Base-by-base conservation (phyloP, 1,140 invertebrate species). In the Lepidostoma basale region DNA sequence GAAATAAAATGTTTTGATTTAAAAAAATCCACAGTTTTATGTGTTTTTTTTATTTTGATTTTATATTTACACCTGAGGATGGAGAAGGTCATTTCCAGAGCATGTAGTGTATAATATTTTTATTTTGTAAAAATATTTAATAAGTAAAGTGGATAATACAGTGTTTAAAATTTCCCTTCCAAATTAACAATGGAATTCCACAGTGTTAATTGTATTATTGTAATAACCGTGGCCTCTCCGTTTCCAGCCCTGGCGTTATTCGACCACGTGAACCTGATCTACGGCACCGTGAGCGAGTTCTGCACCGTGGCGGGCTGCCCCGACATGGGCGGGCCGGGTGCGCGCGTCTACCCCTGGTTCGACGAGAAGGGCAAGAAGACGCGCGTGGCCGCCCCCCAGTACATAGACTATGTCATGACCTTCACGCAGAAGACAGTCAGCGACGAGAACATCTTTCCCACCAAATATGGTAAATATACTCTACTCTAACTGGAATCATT, bases 291-390 rank as follows among this genome's bases (percentile, higher is more conserved):
- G 84, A 96, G 95, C 74, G 96, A 98, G 88, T 98, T 95, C 88
- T 99, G 97, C 88, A 98, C 95, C 70, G 88, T 92, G 81, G 92
- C 92, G 71, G 89, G 89, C 75, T 98, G 96, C 86, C 89, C 95
- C 67, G 93, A 97, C 81, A 98, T 98, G 96, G 91, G 90, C 75
- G 96, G 94, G 72, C 96, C 95, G 56, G 92, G 92, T 76, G 92
- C 93, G 76, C 96, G 96, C 85, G 92, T 93, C 77, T 99, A 98
- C 88, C 88, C 95, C 76, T 99, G 96, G 97, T 94, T 96, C 85
- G 97, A 99, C 84, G 96, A 98, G 81, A 97, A 97, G 84, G 96
- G 97, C 47, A 98, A 98, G 85, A 98, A 98, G 84, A 94, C 91
- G 49, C 93, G 95, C 82, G 92, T 98, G 74, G 92, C 96, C 70